A percentile compares a stretch with the other conserved stretches of the same genome.
These are phyloP conservation scores for Globodera ellingtonae DNA, from an alignment of 1,140 invertebrate genomes.

Conservation along the genomic window DNA sequence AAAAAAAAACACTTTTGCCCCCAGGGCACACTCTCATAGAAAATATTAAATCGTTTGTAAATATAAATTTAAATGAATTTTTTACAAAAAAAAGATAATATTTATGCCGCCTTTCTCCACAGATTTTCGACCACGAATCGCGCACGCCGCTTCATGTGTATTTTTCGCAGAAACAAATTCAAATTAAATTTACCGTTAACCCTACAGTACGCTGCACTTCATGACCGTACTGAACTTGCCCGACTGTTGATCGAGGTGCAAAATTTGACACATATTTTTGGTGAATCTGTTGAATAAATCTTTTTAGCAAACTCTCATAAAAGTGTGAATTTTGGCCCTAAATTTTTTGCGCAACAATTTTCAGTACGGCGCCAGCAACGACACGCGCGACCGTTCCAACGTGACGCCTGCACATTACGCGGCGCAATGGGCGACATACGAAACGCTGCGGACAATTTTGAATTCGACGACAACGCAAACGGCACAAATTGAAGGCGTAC, in stretches of 20 bases:
- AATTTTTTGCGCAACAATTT: not conserved
- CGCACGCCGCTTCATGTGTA: conserved; percentile 46
- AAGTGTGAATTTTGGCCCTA: too few relatives aligned
- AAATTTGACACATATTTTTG: too few relatives aligned
- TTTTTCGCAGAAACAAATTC: not conserved
- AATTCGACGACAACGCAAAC: conserved; percentile 8
- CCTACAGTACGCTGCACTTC: conserved; percentile 39
- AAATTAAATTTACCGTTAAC: not conserved
- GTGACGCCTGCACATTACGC: conserved; percentile 54
- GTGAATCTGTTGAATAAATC: too few relatives aligned
- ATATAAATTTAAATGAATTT: too few relatives aligned
- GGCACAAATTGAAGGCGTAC: conserved; percentile 21
- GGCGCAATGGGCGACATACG: conserved; percentile 36
- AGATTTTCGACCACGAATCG: conserved; percentile 45
- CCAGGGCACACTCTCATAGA: too few relatives aligned
- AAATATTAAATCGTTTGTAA: too few relatives aligned
- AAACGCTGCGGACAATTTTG: conserved; percentile 35
- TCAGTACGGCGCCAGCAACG: conserved; percentile 38
- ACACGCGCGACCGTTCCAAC: conserved; percentile 36
- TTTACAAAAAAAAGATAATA: too few relatives aligned
- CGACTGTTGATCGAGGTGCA: conserved; percentile 31
- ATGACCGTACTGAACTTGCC: conserved; percentile 31
- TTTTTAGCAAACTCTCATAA: too few relatives aligned
- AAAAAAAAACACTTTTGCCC: not conserved
- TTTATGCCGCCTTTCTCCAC: not conserved